Conservation (phyloP, 2,888 invertebrate species). For the Laspeyria flexula region DNA sequence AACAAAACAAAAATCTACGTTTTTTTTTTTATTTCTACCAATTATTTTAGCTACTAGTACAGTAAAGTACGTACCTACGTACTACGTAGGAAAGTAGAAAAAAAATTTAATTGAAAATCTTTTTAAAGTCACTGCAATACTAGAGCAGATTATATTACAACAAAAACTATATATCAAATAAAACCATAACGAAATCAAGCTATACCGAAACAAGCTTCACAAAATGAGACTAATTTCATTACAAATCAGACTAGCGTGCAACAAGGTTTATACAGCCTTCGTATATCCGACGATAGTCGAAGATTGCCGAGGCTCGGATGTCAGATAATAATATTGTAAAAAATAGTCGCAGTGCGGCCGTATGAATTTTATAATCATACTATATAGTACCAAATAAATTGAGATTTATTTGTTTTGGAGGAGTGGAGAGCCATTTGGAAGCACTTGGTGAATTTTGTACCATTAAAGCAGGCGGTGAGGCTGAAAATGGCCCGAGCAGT, state of each 20-base stretch:
- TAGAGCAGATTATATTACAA: background rate
- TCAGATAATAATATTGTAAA: slow-evolving; percentile 7
- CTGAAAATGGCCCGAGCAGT: no score
- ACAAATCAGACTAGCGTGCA: slow-evolving; percentile 13
- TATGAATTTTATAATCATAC: slow-evolving; percentile 1
- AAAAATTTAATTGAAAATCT: no score
- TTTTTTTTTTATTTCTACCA: no score
- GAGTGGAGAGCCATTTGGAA: no score
- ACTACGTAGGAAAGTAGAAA: no score
- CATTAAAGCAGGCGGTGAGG: no score
- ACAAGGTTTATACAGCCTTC: slow-evolving; percentile 30
- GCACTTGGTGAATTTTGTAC: no score
- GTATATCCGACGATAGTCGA: slow-evolving; percentile 20
- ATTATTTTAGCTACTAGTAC: no score
- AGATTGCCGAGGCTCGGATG: slow-evolving; percentile 8
- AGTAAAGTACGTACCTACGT: no score
- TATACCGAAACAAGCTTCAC: slow-evolving; percentile 21
- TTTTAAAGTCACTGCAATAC: no score
- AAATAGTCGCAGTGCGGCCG: slow-evolving; percentile 18
- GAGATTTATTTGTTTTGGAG: background rate
- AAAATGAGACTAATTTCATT: slow-evolving; percentile 36
- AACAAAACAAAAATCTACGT: no score
- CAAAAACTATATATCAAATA: slow-evolving; percentile 16
- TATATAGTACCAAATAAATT: background rate
- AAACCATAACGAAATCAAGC: slow-evolving; percentile 23